These are phyloP conservation scores for Petroica traversi DNA, from an alignment of 2,113 vertebrate genomes.

Conservation along the genomic window DNA sequence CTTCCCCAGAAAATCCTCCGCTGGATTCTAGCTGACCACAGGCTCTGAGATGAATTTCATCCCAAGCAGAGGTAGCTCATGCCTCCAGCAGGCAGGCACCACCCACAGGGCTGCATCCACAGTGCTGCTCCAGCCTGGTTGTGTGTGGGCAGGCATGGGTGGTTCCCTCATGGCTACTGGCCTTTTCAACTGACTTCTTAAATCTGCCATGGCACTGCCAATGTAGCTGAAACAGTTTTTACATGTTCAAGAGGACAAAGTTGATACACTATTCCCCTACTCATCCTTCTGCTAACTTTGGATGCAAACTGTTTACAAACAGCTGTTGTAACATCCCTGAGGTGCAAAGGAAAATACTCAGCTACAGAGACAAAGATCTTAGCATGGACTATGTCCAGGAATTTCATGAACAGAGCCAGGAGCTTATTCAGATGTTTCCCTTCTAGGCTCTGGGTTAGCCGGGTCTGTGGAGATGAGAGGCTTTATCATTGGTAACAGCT, in stretches of 20 bases:
- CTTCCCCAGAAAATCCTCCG: neutral
- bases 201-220: neutral
- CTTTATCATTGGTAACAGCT: neutral
- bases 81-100: neutral
- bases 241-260: constrained; percentile 30
- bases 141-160: neutral
- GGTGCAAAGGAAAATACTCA: constrained; percentile 18
- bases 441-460: neutral
- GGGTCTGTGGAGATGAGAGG: neutral
- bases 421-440: constrained; percentile 28
- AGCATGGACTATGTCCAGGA: constrained; percentile 50
- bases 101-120: neutral
- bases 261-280: constrained; percentile 2
- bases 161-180: neutral
- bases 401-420: constrained; percentile 7
- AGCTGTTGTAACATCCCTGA: constrained; percentile 60
- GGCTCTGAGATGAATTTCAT: neutral
- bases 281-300: constrained; percentile 38
- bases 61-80: fast-evolving
- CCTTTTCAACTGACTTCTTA: neutral
- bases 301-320: constrained; percentile 61
- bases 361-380: constrained; percentile 19
- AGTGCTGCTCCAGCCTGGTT: neutral
- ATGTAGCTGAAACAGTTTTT: constrained; percentile 13
- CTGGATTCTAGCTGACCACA: neutral